A percentile compares a stretch with the other conserved stretches of the same genome.
These are phyloP conservation scores for Ferdinandea cuprea DNA, from an alignment of 2,888 invertebrate genomes.

Conservation along the genomic window DNA sequence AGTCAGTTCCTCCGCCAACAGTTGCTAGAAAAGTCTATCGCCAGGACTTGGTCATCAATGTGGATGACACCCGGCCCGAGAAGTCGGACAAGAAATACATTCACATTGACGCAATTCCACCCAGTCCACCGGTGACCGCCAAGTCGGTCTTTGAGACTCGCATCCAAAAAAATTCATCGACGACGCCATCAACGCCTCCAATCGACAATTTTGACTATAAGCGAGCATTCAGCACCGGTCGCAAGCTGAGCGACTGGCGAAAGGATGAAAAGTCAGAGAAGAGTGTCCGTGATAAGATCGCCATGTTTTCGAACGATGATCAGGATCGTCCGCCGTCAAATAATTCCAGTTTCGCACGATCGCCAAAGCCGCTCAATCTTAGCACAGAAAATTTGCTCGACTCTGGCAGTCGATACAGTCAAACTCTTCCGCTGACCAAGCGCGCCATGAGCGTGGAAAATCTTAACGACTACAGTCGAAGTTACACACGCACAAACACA, in stretches of 20 bases:
- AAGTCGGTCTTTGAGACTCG: constrained; percentile 77
- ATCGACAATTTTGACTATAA: constrained; percentile 78
- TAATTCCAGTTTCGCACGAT: constrained; percentile 74
- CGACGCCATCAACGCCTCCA: constrained; percentile 42
- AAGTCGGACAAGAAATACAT: constrained; percentile 65
- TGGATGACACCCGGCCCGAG: constrained; percentile 79
- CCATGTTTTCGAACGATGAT: constrained; percentile 89
- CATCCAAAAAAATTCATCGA: constrained; percentile 76
- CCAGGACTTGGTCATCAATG: constrained; percentile 82
- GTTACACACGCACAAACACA: constrained; percentile 79
- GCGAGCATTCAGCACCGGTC: constrained; percentile 80
- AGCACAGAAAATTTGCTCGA: constrained; percentile 82
- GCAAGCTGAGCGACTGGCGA: constrained; percentile 84
- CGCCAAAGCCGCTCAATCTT: constrained; percentile 80
- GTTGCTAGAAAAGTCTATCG: constrained; percentile 82
- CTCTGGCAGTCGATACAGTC: constrained; percentile 70
- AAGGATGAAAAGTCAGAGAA: constrained; percentile 91
- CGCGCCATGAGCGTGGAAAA: constrained; percentile 85
- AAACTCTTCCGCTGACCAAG: constrained; percentile 81
- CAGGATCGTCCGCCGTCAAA: constrained; percentile 75
- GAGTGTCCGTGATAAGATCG: constrained; percentile 93
- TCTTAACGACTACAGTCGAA: constrained; percentile 79
- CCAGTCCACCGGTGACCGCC: constrained; percentile 59
- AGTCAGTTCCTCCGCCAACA: constrained; percentile 81
- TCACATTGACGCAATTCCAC: constrained; percentile 54